Conservation (phyloP, 2,113 vertebrate genomes). For the Nesogale talazaci region DNA sequence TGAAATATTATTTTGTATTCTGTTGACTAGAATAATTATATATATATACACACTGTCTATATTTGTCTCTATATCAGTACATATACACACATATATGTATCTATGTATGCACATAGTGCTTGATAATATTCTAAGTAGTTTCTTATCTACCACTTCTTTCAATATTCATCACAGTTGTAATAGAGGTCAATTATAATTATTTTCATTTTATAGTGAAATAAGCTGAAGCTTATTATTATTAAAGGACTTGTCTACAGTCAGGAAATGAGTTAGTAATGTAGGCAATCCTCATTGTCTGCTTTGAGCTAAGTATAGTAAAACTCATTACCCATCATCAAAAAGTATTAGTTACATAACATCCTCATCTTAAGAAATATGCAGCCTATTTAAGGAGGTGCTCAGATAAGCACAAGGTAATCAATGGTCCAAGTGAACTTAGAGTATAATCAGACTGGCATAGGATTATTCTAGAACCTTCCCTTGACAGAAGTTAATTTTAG, state of each 20-base stretch:
- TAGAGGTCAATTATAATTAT: conserved; percentile 1
- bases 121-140: background rate
- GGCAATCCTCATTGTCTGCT: background rate
- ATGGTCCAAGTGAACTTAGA: background rate
- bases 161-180: conserved; percentile 1
- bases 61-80: too few relatives aligned
- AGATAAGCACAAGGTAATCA: background rate
- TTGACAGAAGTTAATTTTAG: conserved; percentile 13
- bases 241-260: background rate
- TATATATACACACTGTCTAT: background rate
- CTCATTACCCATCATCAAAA: background rate
- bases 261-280: background rate
- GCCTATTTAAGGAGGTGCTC: background rate
- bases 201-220: conserved; percentile 39
- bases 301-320: conserved; percentile 39
- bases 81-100: background rate
- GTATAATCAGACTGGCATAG: background rate
- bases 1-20: background rate
- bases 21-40: background rate
- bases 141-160: background rate
- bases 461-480: background rate
- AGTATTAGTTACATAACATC: background rate
- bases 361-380: conserved; percentile 2
- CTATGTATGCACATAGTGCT: background rate
- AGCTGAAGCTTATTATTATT: background rate